Base-by-base conservation (phyloP, 2,113 vertebrate genomes). In the Sclerurus mexicanus region DNA sequence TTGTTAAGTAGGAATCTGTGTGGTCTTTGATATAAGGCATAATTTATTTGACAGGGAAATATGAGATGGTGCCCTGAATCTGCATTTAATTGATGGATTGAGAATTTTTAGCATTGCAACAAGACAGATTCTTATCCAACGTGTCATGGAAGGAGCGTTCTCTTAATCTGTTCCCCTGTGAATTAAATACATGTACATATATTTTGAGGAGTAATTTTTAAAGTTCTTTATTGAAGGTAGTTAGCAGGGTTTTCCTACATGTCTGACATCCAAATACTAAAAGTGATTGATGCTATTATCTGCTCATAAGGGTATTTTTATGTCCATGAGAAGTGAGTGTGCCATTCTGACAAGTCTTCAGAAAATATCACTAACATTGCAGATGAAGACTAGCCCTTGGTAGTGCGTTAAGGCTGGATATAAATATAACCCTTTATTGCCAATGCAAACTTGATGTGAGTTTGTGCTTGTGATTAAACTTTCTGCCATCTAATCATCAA, bases 21-120 rank as follows among this genome's bases (percentile, higher is more conserved):
- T 98, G 98, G 98, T 99, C 98, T 98, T 98, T 98, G 98, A 98
- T 98, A 97, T 96, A 97, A 97, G 87, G 95, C 96, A 97, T 99
- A 98, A 99, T 99, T 99, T 99, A 99, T 99, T 98, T 98, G 98
- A 98, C 98, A 98, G 97, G 97, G 97, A 99, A 98, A 98, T 98
- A 98, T 85, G 98, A 98, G 97, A 98, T 85, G 96, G 98, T 97
- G 98, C 97, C 95, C 97, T 97, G 98, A 98, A 98, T 98, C 96
- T 98, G 97, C 97, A 98, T 98, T 98, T 98, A 98, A 99, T 98
- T 99, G 98, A 99, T 98, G 97, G 97, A 98, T 97, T 97, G 97
- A 97, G 97, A 98, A 97, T 97, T 98, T 97, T 96, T 89, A 98
- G 97, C 97, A 98, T 98, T 98, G 96, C 96, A 97, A 74, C 92